Base-by-base conservation (phyloP, 2,888 invertebrate species). In the Ceramica pisi region DNA sequence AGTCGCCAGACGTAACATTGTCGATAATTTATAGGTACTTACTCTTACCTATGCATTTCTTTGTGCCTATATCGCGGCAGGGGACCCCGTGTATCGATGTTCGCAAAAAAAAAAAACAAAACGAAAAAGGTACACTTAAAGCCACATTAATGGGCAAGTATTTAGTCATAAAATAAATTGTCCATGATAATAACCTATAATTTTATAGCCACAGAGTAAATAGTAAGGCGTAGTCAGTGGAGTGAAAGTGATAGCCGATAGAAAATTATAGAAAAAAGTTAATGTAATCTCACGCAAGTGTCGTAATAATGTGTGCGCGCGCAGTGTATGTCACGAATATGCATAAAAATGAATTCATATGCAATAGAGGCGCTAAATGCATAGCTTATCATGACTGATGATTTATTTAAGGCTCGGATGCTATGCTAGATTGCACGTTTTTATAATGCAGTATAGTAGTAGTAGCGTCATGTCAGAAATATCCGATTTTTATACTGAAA, bases 271-370 rank as follows among this genome's bases (percentile, higher is more conserved):
- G 19, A 68, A 68, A 74, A 79, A 67, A 44, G n/a, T 51, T 8
- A 60, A 46, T 21, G 56, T 53, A 75, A 66, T 80, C 71, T 26
- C 83, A 83, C 69, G 83, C 80, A 80, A 72, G 14, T 41, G 31
- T 56, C 21, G 64, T 55, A 67, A 73, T 77, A 72, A 63, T 66
- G 57, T 56, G 56, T 62, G 50, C 53, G 55, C 23, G 50, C 53
- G 55, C 23, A 16, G 60, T 53, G 67, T 61, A 48, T 60, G 46
- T 64, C 66, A 74, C 67, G 69, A 67, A 74, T 72, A 76, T 80
- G 81, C 55, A 82, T 67, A 71, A 65, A 68, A 63, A 70, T 65
- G 63, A 69, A 53, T 83, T 65, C 66, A 62, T 70, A 78, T 78
- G 61, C 59, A 74, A 31, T 62, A 4, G 55, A 65, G 41, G 67